These are phyloP conservation scores for Bos javanicus DNA, from an alignment of 2,113 vertebrate species.

Conservation along the genomic window DNA sequence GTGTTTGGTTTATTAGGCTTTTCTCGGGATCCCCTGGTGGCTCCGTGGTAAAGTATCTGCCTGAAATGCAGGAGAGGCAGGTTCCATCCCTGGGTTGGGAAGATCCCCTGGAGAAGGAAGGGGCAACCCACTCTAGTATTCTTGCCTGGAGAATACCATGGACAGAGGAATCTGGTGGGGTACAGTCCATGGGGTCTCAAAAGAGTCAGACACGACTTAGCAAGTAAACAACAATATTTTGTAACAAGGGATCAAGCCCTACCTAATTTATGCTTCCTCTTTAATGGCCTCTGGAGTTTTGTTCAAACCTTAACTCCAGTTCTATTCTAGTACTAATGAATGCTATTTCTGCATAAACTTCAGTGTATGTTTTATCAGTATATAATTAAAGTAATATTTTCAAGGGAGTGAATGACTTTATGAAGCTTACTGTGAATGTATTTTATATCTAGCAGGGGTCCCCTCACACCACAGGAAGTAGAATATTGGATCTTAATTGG, in stretches of 20 bases:
- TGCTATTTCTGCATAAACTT: not conserved
- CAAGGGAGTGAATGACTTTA: not conserved
- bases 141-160: not conserved
- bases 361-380: not conserved
- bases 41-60: not conserved
- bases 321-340: not conserved
- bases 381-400: not conserved
- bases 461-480: conserved; percentile 89
- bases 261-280: not conserved
- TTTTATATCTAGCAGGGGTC: conserved; percentile 84
- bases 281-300: not conserved
- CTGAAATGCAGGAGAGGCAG: not conserved
- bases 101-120: not conserved
- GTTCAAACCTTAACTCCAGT: not conserved
- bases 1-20: not conserved
- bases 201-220: not conserved
- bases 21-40: not conserved
- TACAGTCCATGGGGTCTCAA: not conserved
- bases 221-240: not conserved
- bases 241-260: not conserved
- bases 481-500: conserved; percentile 99
- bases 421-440: conserved; percentile 58
- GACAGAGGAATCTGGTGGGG: not conserved
- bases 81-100: not conserved
- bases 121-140: not conserved